Conservation (phyloP, 2,888 invertebrate genomes). For the Netelia fuscicornis region DNA sequence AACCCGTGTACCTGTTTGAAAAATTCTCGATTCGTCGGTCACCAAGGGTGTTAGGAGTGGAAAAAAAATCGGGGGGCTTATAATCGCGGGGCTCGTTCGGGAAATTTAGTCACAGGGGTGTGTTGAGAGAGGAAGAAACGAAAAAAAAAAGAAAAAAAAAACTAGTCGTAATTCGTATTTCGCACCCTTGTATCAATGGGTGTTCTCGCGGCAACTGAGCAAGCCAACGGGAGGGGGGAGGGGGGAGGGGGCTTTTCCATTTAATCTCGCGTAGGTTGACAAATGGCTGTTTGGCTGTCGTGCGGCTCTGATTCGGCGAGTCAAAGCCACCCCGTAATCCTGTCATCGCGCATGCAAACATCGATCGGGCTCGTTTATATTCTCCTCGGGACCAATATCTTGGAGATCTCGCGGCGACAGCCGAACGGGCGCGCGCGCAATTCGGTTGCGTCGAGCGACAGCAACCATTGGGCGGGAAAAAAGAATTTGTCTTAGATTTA, state of each 20-base stretch:
- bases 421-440: not conserved
- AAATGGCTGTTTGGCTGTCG: slow-evolving; percentile 78
- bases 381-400: slow-evolving; percentile 76
- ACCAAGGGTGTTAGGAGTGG: slow-evolving; percentile 27
- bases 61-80: slow-evolving; percentile 42
- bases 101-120: slow-evolving; percentile 44
- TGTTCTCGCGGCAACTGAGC: slow-evolving; percentile 68
- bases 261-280: slow-evolving; percentile 82
- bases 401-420: slow-evolving; percentile 41
- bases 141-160: slow-evolving; percentile 20
- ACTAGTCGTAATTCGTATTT: slow-evolving; percentile 58
- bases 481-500: not conserved
- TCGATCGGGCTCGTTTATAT: slow-evolving; percentile 73
- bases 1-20: not conserved
- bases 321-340: slow-evolving; percentile 79
- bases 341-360: slow-evolving; percentile 81
- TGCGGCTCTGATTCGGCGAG: slow-evolving; percentile 80
- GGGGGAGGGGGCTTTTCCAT: slow-evolving; percentile 72
- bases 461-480: not conserved
- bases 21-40: slow-evolving; percentile 11
- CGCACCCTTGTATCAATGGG: slow-evolving; percentile 68
- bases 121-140: slow-evolving; percentile 3
- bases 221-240: slow-evolving; percentile 74
- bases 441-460: not conserved
- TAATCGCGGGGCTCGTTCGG: slow-evolving; percentile 41